Evolutionary conservation across 1,140 invertebrate genomes (phyloP), one percentile per base, ranked within the genome.

Genomic region (Pogonomyrmex barbatus): DNA sequence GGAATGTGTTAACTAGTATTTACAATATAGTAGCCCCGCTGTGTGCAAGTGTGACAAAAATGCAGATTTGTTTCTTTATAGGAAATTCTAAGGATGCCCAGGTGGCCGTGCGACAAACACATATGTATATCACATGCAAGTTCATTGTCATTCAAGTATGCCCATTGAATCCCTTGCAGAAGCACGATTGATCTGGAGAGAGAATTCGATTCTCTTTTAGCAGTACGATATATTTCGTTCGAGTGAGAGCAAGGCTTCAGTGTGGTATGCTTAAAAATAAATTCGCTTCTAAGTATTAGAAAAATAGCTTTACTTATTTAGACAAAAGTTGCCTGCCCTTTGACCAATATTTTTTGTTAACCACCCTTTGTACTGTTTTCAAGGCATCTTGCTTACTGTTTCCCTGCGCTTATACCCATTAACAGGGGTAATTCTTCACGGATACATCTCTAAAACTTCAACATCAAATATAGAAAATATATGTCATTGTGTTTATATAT

Each of bases 341-440:
- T 94, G 92, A 95, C 93, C 94, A 94, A 94, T 95, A 93, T 92
- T 94, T 93, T 84, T 92, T 73, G 58, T 68, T 91, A 93, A 94
- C 92, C 93, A 94, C 92, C 93, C 94, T 95, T 95, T 95, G 95
- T 95, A 95, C 95, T 95, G 94, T 95, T 95, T 95, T 94, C 95
- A 95, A 95, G 95, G 95, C 95, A 95, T 95, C 94, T 95, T 93
- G 94, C 94, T 95, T 95, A 92, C 92, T 94, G 90, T 94, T 93
- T 94, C 93, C 94, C 93, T 94, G 93, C 94, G 93, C 90, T 92
- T 93, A 83, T 91, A 88, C 85, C 88, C 87, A 78, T 83, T 84
- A 87, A 87, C 87, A 85, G 70, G 86, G 71, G 71, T 90, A 92
- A 90, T 92, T 90, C 76, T 86, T 88, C 92, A 91, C 87, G 91